Conservation (phyloP, 2,888 invertebrate species). For the Torymus auratus region DNA sequence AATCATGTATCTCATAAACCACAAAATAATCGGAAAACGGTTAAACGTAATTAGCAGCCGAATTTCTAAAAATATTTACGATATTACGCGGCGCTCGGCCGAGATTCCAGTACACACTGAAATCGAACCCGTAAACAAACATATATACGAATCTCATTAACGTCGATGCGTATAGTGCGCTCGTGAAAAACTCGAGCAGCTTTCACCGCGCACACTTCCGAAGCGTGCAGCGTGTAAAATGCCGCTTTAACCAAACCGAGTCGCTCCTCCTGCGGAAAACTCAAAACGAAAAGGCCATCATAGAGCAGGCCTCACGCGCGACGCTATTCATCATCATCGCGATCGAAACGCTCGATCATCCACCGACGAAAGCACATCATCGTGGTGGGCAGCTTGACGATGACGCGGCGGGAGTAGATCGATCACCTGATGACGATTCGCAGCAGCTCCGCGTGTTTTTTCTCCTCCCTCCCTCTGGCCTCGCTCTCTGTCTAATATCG, state of each 20-base stretch:
- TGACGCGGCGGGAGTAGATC: constrained; percentile 47
- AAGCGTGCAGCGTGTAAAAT: constrained; percentile 6
- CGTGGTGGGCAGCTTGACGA: constrained; percentile 42
- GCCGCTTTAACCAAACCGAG: neutral
- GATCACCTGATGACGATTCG: constrained; percentile 52
- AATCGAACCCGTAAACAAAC: neutral
- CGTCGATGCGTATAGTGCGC: no score
- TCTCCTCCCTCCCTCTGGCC: neutral
- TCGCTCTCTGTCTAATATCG: neutral
- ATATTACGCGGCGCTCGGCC: neutral
- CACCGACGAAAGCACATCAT: constrained; percentile 45
- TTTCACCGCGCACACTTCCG: no score
- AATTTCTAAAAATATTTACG: neutral
- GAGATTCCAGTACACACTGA: neutral
- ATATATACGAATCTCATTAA: constrained; percentile 8
- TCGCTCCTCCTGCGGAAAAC: no score
- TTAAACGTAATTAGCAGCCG: neutral
- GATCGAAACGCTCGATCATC: no score
- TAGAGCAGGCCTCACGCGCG: neutral
- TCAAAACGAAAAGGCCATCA: no score
- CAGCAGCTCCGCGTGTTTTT: neutral
- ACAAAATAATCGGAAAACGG: neutral
- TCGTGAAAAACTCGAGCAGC: no score
- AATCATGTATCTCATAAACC: no score
- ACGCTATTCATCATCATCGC: constrained; percentile 29